Conservation (phyloP, 1,140 invertebrate genomes). For the Babylonia areolata region DNA sequence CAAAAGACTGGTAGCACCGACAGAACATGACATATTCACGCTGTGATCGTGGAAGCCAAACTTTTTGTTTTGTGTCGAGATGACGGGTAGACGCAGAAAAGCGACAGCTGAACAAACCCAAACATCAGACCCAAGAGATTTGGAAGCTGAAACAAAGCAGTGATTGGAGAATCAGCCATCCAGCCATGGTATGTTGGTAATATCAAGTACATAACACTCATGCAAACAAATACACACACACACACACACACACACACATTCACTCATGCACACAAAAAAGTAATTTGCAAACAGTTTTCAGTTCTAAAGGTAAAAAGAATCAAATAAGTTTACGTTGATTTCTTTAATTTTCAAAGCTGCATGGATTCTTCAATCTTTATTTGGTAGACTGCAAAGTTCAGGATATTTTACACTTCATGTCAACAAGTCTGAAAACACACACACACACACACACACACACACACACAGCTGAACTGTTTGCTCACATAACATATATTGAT, state of each 20-base stretch:
- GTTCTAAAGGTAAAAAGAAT: too few species aligned
- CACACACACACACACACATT: neutral
- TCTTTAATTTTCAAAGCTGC: too few species aligned
- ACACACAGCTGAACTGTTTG: too few species aligned
- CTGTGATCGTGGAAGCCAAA: neutral
- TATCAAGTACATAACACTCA: neutral
- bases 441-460: too few species aligned
- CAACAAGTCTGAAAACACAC: too few species aligned
- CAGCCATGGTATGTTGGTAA: too few species aligned
- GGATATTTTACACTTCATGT: too few species aligned
- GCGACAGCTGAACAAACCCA: neutral
- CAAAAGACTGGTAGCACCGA: neutral
- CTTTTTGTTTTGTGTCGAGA: neutral
- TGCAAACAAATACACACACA: neutral
- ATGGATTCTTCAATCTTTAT: too few species aligned
- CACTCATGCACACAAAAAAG: neutral
- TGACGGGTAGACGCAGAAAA: constrained; percentile 29
- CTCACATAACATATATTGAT: too few species aligned
- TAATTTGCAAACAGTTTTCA: too few species aligned
- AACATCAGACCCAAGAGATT: constrained; percentile 3
- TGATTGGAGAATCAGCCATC: neutral
- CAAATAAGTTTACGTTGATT: too few species aligned
- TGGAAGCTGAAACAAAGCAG: constrained; percentile 14
- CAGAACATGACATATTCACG: neutral
- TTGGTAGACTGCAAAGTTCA: too few species aligned